Percentiles rank a stretch among this genome's conserved stretches.
These are phyloP conservation scores for Eurystomus glaucurus DNA, from an alignment of 2,797 vertebrate genomes.

Conservation along the genomic window DNA sequence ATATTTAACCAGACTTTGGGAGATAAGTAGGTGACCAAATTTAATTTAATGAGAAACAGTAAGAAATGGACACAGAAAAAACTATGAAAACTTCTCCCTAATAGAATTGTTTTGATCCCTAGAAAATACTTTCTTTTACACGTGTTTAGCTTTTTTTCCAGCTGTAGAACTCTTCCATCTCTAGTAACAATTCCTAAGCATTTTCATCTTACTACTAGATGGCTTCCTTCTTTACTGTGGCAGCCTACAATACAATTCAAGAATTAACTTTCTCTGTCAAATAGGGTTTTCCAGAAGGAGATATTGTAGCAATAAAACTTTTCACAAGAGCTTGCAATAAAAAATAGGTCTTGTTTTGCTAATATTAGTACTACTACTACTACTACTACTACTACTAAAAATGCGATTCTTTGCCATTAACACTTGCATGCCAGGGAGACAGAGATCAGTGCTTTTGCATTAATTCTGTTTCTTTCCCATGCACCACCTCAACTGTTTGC, in stretches of 20 bases:
- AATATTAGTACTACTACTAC: not conserved
- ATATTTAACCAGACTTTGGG: not conserved
- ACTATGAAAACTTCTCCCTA: not conserved
- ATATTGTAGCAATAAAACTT: not conserved
- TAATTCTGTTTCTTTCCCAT: not conserved
- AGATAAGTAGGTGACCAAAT: not conserved
- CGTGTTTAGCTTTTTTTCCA: not conserved
- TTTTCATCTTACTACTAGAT: not conserved
- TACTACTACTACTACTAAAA: not conserved
- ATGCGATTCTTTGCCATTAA: not conserved
- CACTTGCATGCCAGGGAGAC: not conserved
- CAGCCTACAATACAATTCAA: not conserved
- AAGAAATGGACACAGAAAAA: not conserved
- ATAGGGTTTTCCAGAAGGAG: not conserved
- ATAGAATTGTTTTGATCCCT: not conserved
- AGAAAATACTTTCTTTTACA: not conserved
- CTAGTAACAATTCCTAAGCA: not conserved
- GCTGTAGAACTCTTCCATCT: not conserved
- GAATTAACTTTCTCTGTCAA: not conserved
- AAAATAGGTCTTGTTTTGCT: not conserved
- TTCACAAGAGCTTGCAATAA: not conserved
- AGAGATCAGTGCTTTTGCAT: not conserved
- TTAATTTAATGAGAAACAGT: not conserved
- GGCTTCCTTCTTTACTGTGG: not conserved
- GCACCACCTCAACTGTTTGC: not conserved